A percentile compares a stretch with the other conserved stretches of the same genome.
Evolutionary conservation across 2,113 vertebrate species (phyloP).

Genomic region (Athene noctua): DNA sequence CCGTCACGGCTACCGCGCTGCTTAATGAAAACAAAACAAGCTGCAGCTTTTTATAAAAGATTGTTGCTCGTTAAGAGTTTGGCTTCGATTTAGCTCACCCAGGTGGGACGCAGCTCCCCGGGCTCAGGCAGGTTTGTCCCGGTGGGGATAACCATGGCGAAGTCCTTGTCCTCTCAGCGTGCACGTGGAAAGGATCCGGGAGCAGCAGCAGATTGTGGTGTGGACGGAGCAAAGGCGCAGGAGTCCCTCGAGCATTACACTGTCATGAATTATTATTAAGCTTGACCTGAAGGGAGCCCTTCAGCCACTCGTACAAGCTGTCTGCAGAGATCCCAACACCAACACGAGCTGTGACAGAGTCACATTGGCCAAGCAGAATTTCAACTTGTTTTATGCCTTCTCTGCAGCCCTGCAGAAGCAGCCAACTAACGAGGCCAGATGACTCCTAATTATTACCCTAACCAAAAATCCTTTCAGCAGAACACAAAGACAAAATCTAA

Average conservation of each 20-base stretch:
- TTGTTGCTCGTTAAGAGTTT: background rate
- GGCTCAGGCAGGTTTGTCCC: background rate
- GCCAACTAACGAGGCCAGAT: background rate
- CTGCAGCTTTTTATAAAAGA: background rate
- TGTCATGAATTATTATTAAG: background rate
- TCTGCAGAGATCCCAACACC: accelerated
- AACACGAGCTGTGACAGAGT: background rate
- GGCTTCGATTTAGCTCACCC: background rate
- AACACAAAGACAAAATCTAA: background rate
- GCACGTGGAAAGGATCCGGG: background rate
- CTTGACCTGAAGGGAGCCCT: background rate
- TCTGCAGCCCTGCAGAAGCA: background rate
- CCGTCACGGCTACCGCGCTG: accelerated
- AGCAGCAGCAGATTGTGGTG: background rate
- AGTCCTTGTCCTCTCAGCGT: background rate
- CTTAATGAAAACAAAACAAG: background rate
- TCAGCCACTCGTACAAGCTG: background rate
- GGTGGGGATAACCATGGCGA: background rate
- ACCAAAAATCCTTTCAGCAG: background rate
- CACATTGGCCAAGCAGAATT: background rate
- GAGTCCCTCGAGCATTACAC: background rate
- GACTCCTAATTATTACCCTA: background rate
- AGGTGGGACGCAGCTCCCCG: background rate
- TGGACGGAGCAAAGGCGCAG: background rate
- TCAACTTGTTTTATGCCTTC: background rate